Conservation (phyloP, 1,140 invertebrate species). For the Papilio dardanus region DNA sequence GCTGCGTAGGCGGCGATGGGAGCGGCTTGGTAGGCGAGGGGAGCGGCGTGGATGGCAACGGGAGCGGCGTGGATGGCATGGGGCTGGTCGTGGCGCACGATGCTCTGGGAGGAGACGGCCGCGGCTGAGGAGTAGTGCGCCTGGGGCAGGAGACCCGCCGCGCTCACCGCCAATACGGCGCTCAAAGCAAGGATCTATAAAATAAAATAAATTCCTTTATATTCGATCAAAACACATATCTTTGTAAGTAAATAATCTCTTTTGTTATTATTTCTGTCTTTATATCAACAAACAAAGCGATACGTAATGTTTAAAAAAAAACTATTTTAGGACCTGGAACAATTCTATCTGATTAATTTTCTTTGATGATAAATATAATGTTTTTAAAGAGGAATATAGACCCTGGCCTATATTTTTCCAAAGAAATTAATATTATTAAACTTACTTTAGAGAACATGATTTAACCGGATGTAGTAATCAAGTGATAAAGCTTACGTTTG, state of each 20-base stretch:
- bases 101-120: slow-evolving; percentile 68
- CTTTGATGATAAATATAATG: not conserved
- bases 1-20: slow-evolving; percentile 51
- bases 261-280: not conserved
- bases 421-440: not conserved
- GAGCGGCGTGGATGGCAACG: slow-evolving; percentile 53
- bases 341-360: too few relatives aligned
- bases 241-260: not conserved
- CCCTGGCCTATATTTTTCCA: too few relatives aligned
- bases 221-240: too few relatives aligned
- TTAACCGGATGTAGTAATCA: slow-evolving; percentile 38
- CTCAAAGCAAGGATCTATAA: slow-evolving; percentile 60
- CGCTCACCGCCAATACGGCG: slow-evolving; percentile 58
- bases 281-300: too few relatives aligned
- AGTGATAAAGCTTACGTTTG: slow-evolving; percentile 40
- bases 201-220: slow-evolving; percentile 21
- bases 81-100: slow-evolving; percentile 65
- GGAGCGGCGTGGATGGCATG: slow-evolving; percentile 37
- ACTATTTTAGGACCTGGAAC: too few relatives aligned
- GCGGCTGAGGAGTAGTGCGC: slow-evolving; percentile 62
- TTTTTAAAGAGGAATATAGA: too few relatives aligned
- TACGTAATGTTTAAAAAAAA: too few relatives aligned
- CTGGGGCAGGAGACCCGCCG: slow-evolving; percentile 59
- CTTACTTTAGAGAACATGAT: slow-evolving; percentile 55
- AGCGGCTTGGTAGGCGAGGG: slow-evolving; percentile 50